These are phyloP conservation scores for Thinocorus orbignyianus DNA, from an alignment of 2,113 vertebrate genomes.

Conservation along the genomic window DNA sequence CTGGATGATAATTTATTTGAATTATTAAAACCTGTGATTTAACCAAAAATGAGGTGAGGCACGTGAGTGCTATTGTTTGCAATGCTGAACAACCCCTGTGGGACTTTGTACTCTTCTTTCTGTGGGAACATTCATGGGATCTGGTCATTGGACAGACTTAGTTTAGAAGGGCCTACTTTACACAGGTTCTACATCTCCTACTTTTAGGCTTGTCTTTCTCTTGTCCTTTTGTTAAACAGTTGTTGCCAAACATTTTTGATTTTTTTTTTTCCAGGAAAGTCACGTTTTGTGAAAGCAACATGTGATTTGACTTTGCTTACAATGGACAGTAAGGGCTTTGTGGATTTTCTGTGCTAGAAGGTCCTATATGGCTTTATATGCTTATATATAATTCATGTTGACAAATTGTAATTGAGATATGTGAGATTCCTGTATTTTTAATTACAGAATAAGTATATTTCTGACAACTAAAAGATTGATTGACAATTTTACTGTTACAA, in stretches of 20 bases:
- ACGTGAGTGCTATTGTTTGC: not conserved
- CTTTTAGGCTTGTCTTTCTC: not conserved
- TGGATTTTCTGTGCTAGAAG: conserved; percentile 46
- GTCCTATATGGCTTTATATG: conserved; percentile 49
- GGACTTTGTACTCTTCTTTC: not conserved
- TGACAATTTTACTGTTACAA: not conserved
- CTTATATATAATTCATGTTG: conserved; percentile 14
- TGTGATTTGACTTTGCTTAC: conserved; percentile 38
- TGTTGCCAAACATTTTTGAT: not conserved
- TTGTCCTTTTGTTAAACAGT: not conserved
- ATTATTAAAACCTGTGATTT: conserved; percentile 2
- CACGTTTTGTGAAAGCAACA: not conserved
- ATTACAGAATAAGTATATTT: conserved; percentile 41
- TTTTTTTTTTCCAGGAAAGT: not conserved
- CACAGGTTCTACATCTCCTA: not conserved
- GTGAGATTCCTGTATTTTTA: conserved; percentile 47
- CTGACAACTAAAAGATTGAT: conserved; percentile 15
- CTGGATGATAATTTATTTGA: conserved; percentile 3
- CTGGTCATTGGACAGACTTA: not conserved
- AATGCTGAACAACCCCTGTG: conserved; percentile 5
- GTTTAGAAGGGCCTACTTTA: not conserved
- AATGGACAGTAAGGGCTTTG: conserved; percentile 44
- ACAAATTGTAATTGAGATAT: conserved; percentile 8
- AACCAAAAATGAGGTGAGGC: not conserved
- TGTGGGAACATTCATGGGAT: not conserved